Base-by-base conservation (phyloP, 2,797 vertebrate genomes). In the Oreochromis grahami region DNA sequence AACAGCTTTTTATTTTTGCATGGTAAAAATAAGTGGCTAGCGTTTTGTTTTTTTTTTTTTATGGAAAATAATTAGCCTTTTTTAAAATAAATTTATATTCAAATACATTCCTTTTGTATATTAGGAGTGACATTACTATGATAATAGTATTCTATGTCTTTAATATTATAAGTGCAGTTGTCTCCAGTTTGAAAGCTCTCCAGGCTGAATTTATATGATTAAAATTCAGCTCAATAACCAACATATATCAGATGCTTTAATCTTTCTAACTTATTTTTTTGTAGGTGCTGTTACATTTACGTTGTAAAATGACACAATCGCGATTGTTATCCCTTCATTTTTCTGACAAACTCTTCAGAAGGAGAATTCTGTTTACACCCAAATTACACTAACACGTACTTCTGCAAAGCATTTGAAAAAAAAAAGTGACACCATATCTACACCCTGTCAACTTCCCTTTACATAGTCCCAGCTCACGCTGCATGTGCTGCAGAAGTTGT, bases 361-460 rank as follows among this genome's bases (percentile, higher is more conserved):
- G n/a, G 43, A 50, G 41, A 5, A 4, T 4, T n/a, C 14, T 87
- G 74, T 88, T 93, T 85, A 84, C 74, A 91, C 78, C 74, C 45
- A 68, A 70, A 84, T 89, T 86, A 86, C 77, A 85, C 78, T 58
- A 83, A 80, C 89, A 76, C 52, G 56, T 76, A 91, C 87, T 93
- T 91, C 91, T 93, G 93, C 88, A 93, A 94, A 94, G 52, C 21
- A 82, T 85, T 84, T 81, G 56, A 63, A 79, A 68, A 78, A 72
- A 84, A 85, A 88, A 90, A 82, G 76, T 88, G 93, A 90, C 90
- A 92, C 89, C 89, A 87, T 85, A 91, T 91, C 83, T 84, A 58
- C 76, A 89, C 84, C 70, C 79, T 80, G 84, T 91, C 58, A 85
- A 94, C 91, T 92, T 94, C 92, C 93, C 76, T 85, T 91, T 91